Conservation (phyloP, 1,140 invertebrate species). For the Sarcophaga peregrina region DNA sequence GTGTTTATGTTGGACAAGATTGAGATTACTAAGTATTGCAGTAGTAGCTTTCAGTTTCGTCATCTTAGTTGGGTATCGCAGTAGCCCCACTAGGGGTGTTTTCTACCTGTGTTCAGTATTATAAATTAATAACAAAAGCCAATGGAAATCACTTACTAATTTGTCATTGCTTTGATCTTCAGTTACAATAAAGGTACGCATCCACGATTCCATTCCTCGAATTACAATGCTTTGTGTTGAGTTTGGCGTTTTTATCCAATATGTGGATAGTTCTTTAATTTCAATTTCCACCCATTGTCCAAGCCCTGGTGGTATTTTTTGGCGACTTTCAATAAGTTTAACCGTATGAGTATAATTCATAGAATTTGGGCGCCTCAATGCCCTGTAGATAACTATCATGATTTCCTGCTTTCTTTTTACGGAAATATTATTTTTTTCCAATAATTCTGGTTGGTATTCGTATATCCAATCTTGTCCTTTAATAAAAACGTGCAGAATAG, state of each 20-base stretch:
- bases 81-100: too few relatives aligned
- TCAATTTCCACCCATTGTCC: conserved; percentile 82
- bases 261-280: conserved; percentile 76
- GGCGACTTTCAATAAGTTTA: conserved; percentile 56
- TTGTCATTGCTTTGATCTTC: conserved; percentile 48
- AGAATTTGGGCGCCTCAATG: conserved; percentile 48
- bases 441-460: background rate
- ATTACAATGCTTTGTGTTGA: conserved; percentile 81
- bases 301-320: conserved; percentile 61
- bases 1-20: too few relatives aligned
- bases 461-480: background rate
- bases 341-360: conserved; percentile 54
- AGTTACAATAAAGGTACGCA: conserved; percentile 63
- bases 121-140: too few relatives aligned
- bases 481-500: conserved; percentile 8
- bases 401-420: background rate
- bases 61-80: too few relatives aligned
- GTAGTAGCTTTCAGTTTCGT: too few relatives aligned
- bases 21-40: too few relatives aligned
- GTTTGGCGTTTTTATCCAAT: conserved; percentile 79
- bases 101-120: too few relatives aligned
- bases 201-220: conserved; percentile 73
- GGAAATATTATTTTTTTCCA: background rate
- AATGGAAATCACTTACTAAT: conserved; percentile 50
- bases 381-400: background rate